Evolutionary conservation across 2,113 vertebrate species (phyloP).

Genomic region (Carassius carassius): DNA sequence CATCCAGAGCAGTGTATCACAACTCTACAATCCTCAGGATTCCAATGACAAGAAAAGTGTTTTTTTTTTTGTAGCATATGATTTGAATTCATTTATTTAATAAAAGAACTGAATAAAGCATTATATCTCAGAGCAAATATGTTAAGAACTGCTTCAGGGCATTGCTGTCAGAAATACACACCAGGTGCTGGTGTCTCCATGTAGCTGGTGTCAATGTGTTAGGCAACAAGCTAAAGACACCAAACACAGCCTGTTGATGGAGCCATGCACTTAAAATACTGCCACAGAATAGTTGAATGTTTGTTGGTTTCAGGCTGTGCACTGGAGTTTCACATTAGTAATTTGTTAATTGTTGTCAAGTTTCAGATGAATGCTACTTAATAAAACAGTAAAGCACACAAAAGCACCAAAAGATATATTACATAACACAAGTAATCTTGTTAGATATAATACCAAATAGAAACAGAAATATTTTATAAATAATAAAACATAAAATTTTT

Average conservation of each 20-base stretch:
- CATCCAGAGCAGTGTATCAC: slow-evolving; percentile 26
- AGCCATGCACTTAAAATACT: background rate
- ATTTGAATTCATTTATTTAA: background rate
- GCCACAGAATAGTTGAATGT: background rate
- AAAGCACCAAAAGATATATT: no score
- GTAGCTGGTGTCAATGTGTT: background rate
- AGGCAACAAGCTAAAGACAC: background rate
- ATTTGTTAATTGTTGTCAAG: no score
- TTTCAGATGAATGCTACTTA: no score
- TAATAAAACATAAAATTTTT: no score
- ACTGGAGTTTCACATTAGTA: no score
- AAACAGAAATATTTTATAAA: no score
- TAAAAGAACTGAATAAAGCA: slow-evolving; percentile 14
- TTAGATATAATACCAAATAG: no score
- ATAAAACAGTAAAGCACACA: no score
- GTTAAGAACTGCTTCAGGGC: slow-evolving; percentile 11
- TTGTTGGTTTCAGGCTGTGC: background rate
- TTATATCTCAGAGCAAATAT: background rate
- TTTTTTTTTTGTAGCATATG: slow-evolving; percentile 10
- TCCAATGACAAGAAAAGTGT: slow-evolving; percentile 5
- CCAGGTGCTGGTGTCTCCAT: background rate
- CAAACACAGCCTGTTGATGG: slow-evolving; percentile 10
- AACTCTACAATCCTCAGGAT: background rate
- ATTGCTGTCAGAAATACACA: background rate
- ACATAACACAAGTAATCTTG: no score